phyloP scores from a whole-genome alignment of 2,888 invertebrate species.

The Amiota minor region DNA sequence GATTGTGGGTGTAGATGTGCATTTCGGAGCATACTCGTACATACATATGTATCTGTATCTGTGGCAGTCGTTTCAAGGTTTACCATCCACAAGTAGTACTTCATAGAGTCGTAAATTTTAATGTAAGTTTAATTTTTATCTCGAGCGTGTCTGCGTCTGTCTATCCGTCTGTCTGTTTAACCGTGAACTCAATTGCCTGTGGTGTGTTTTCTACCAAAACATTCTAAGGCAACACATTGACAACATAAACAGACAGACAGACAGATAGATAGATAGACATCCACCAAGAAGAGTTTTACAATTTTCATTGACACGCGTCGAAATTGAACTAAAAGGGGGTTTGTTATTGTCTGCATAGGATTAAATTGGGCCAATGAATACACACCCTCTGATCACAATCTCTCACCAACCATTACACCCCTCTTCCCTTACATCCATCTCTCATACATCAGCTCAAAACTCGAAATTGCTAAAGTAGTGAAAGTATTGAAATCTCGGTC shows the following conservation, averaged over 20 bases:
- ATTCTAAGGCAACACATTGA: too few relatives aligned
- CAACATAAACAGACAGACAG: too few relatives aligned
- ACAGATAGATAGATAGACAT: too few relatives aligned
- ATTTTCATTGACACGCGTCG: slow-evolving; percentile 61
- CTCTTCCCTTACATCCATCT: not conserved
- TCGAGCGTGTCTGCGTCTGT: slow-evolving; percentile 36
- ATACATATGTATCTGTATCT: not conserved
- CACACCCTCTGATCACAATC: too few relatives aligned
- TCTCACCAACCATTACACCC: too few relatives aligned
- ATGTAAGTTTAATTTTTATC: slow-evolving; percentile 67
- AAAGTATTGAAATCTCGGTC: slow-evolving; percentile 29
- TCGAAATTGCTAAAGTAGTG: not conserved
- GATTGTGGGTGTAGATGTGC: not conserved
- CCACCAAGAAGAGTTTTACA: too few relatives aligned
- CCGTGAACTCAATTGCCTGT: slow-evolving; percentile 48
- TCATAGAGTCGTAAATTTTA: slow-evolving; percentile 67
- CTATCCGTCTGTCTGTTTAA: slow-evolving; percentile 42
- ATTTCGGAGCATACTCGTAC: too few relatives aligned
- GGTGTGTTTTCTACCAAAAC: slow-evolving; percentile 39
- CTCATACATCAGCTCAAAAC: not conserved
- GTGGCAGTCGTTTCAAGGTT: slow-evolving; percentile 22
- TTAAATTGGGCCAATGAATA: slow-evolving; percentile 22
- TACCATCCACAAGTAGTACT: slow-evolving; percentile 37
- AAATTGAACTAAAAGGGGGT: slow-evolving; percentile 27
- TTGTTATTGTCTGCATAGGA: slow-evolving; percentile 8